These are phyloP conservation scores for Tetramorium bicarinatum DNA, from an alignment of 2,888 invertebrate species.

Conservation along the genomic window DNA sequence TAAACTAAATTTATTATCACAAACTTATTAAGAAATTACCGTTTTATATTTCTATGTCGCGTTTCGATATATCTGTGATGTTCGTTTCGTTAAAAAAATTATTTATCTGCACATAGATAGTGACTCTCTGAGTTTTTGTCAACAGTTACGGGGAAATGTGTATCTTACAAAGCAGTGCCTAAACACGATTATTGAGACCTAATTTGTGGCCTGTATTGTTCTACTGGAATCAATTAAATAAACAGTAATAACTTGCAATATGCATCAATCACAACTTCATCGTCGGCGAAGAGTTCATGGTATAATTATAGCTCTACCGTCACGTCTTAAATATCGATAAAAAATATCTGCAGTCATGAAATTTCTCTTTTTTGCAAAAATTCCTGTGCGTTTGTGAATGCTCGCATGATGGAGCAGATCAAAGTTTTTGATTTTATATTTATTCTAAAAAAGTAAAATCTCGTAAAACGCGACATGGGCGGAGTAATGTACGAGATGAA, in stretches of 20 bases:
- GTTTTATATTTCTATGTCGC: neutral
- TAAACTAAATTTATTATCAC: neutral
- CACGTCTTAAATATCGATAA: neutral
- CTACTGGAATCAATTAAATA: slow-evolving; percentile 32
- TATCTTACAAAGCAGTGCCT: slow-evolving; percentile 70
- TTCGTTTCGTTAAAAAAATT: slow-evolving; percentile 11
- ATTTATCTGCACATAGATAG: neutral
- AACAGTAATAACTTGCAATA: slow-evolving; percentile 19
- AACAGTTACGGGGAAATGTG: slow-evolving; percentile 54
- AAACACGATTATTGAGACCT: slow-evolving; percentile 66
- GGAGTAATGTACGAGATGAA: neutral
- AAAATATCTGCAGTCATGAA: slow-evolving; percentile 2
- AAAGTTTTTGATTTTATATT: neutral
- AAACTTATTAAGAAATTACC: slow-evolving; percentile 11
- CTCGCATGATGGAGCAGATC: neutral
- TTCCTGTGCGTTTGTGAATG: neutral
- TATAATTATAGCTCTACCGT: neutral
- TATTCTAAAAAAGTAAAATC: neutral
- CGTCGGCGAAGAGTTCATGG: neutral
- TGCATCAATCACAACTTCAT: slow-evolving; percentile 1
- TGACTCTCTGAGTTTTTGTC: slow-evolving; percentile 63
- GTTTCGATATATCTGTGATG: slow-evolving; percentile 22
- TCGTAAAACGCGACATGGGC: neutral
- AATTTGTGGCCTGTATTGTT: slow-evolving; percentile 18
- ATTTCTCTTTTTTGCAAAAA: slow-evolving; percentile 1